Conservation (phyloP, 64 coral and sea anemone species). For the Orbicella faveolata region DNA sequence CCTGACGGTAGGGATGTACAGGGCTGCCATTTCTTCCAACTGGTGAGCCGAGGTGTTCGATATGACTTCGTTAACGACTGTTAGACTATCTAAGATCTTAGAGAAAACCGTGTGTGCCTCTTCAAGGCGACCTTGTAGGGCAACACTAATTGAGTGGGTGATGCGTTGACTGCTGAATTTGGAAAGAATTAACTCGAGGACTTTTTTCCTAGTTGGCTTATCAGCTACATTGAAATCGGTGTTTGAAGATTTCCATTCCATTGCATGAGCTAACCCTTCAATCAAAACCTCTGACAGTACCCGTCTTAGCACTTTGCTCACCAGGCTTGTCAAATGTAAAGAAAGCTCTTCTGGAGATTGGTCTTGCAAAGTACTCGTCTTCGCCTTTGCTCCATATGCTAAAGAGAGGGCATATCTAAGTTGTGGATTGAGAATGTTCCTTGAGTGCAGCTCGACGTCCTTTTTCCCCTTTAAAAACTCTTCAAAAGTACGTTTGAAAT, state of each 20-base stretch:
- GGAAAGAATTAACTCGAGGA: not conserved
- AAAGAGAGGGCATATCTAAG: not conserved
- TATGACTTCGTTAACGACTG: not conserved
- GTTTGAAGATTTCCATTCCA: not conserved
- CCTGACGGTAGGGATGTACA: conserved; percentile 29
- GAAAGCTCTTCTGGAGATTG: not conserved
- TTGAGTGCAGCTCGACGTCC: not conserved
- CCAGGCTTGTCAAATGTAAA: not conserved
- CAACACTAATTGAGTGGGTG: not conserved
- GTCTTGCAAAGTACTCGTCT: not conserved
- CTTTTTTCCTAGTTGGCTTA: not conserved
- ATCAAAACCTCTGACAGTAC: not conserved
- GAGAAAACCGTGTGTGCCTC: not conserved
- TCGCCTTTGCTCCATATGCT: not conserved
- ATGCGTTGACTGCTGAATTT: not conserved
- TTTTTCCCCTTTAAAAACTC: not conserved
- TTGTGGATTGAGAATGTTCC: not conserved
- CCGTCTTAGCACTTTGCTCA: not conserved
- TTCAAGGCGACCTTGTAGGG: not conserved
- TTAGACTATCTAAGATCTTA: not conserved
- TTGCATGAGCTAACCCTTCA: not conserved
- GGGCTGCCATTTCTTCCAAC: not conserved
- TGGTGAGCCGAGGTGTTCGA: not conserved
- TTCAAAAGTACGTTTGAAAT: not conserved
- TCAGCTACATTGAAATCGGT: not conserved